Evolutionary conservation across 1,140 invertebrate genomes (phyloP), one percentile per base, ranked within the genome.

Genomic region (Halyomorpha halys): DNA sequence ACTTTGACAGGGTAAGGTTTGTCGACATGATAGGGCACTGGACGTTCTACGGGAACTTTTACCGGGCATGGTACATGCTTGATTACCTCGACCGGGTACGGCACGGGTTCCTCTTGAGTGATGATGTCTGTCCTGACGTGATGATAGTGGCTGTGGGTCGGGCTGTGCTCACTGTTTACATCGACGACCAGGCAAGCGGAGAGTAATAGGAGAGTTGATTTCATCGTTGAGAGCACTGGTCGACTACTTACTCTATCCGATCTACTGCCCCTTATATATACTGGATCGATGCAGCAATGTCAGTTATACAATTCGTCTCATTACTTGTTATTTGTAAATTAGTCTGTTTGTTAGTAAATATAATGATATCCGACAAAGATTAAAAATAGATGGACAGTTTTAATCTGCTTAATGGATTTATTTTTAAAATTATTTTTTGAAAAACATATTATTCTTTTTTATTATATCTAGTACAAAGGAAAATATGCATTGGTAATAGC

Each of bases 21-120:
- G 21, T 56, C 53, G 23, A 56, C 53, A 15, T 56, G 53, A n/a
- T 56, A 56, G 15, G 53, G 53, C 14, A 56, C 53, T 56, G 53
- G 53, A 15, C 23, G 18, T 21, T 56, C 53, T 56, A 56, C 23
- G 3, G 18, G 23, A 11, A 23, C 23, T 23, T 56, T 56, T 2
- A 56, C 53, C 11, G 53, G 53, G 14, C 27, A 56, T 6, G 53
- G 53, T 56, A 56, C 53, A 21, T 23, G 18, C 23, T 56, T 56
- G 18, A 23, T 23, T 2, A 56, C 53, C 14, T 56, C 15, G 21
- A 23, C 3, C 0, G 53, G 53, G 18, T 23, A 19, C 15, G 53
- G 53, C 6, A 56, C 53, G 14, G 53, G 53, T 14, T 56, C 15
- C 23, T 56, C 53, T 14, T 56, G 27, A 2, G 53, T 56, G 53